Evolutionary conservation across 2,113 vertebrate species (phyloP).

Genomic region (Leucoraja erinaceus): DNA sequence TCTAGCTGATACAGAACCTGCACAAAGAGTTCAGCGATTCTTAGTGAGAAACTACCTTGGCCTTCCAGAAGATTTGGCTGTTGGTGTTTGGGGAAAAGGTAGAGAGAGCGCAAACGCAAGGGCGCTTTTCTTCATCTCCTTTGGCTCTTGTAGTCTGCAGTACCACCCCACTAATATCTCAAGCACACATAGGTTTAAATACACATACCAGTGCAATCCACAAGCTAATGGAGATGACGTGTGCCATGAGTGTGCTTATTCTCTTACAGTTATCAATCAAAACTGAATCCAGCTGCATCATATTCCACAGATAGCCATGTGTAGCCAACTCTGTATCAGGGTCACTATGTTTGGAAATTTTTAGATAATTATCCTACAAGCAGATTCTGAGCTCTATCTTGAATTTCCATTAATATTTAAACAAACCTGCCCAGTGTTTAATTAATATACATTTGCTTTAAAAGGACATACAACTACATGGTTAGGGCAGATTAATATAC

Average conservation of each 20-base stretch:
- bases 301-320: not conserved
- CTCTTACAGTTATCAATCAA: too few species aligned
- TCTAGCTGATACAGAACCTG: too few species aligned
- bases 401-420: conserved; percentile 6
- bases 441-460: conserved; percentile 9
- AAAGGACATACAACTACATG: not conserved
- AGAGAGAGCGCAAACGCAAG: too few species aligned
- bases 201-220: not conserved
- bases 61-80: too few species aligned
- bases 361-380: not conserved
- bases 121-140: too few species aligned
- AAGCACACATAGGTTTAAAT: not conserved
- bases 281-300: not conserved
- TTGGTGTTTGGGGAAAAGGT: too few species aligned
- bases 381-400: not conserved
- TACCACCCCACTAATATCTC: not conserved
- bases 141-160: not conserved
- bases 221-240: not conserved
- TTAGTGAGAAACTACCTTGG: too few species aligned
- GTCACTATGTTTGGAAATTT: not conserved
- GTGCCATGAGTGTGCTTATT: not conserved
- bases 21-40: too few species aligned
- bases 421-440: not conserved
- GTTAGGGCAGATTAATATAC: not conserved
- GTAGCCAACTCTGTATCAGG: not conserved